Evolutionary conservation across 2,888 invertebrate species (phyloP).

Genomic region (Pogonocherus hispidulus): DNA sequence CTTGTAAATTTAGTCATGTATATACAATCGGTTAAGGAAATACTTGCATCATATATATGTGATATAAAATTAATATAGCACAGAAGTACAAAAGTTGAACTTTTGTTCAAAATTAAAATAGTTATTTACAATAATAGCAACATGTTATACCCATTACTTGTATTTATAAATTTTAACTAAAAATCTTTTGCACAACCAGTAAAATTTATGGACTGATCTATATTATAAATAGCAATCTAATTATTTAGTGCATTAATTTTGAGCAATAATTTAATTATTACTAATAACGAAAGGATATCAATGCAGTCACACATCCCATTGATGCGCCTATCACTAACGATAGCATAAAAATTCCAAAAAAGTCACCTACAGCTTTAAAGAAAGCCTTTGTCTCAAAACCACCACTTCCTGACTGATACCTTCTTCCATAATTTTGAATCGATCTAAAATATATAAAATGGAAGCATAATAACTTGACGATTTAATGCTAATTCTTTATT

Average conservation of each 20-base stretch:
- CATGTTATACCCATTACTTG: no score
- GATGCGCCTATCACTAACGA: slow-evolving; percentile 92
- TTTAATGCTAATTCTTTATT: no score
- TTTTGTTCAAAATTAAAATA: no score
- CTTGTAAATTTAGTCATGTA: slow-evolving; percentile 95
- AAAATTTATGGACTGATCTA: no score
- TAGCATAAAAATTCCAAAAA: slow-evolving; percentile 91
- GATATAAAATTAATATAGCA: no score
- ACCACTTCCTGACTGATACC: slow-evolving; percentile 83
- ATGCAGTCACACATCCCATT: slow-evolving; percentile 94
- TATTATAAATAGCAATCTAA: no score
- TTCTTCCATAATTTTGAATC: slow-evolving; percentile 88
- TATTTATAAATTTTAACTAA: no score
- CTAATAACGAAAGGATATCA: slow-evolving; percentile 96
- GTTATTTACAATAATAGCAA: no score
- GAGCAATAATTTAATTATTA: no score
- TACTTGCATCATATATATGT: not conserved
- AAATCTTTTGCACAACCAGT: no score
- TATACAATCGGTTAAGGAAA: slow-evolving; percentile 35
- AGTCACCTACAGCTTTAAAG: slow-evolving; percentile 89
- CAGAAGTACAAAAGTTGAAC: no score
- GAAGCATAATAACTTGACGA: slow-evolving; percentile 18
- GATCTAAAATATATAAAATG: slow-evolving; percentile 72
- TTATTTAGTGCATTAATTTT: no score
- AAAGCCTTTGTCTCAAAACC: slow-evolving; percentile 92